A percentile compares a stretch with the other conserved stretches of the same genome.
Conservation (phyloP, 2,888 invertebrate species). For the Chesias legatella region DNA sequence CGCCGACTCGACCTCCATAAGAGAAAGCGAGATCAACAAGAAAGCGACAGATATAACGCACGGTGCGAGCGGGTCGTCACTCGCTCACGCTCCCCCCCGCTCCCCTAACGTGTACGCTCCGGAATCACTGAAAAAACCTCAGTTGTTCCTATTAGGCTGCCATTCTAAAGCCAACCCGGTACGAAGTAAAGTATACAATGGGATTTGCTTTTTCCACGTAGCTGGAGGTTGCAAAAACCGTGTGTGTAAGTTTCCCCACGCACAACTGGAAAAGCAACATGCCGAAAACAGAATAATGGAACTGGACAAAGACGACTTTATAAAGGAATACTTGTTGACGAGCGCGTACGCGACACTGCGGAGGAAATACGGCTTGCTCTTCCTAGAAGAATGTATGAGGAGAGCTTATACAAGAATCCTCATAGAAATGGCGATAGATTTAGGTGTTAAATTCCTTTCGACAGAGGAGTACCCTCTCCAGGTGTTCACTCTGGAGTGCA, state of each 20-base stretch:
- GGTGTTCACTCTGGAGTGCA: slow-evolving; percentile 40
- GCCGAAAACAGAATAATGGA: slow-evolving; percentile 28
- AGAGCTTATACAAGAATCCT: slow-evolving; percentile 46
- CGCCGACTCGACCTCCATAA: slow-evolving; percentile 24
- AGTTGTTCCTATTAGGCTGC: not conserved
- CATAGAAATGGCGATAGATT: slow-evolving; percentile 54
- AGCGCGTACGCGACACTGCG: slow-evolving; percentile 33
- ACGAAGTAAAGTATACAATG: slow-evolving; percentile 39
- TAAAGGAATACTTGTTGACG: slow-evolving; percentile 49
- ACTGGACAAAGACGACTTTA: slow-evolving; percentile 39
- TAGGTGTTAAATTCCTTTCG: slow-evolving; percentile 25
- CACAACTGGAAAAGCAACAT: slow-evolving; percentile 11
- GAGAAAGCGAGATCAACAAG: not conserved
- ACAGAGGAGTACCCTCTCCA: slow-evolving; percentile 31
- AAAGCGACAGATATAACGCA: not conserved
- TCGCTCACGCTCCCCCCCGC: not conserved
- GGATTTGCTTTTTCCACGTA: slow-evolving; percentile 51
- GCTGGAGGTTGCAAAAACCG: slow-evolving; percentile 39
- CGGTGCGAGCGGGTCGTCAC: no score
- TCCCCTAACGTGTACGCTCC: no score
- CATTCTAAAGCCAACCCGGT: slow-evolving; percentile 8
- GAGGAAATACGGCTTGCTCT: slow-evolving; percentile 41
- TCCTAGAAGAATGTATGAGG: slow-evolving; percentile 43
- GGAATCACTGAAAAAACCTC: not conserved
- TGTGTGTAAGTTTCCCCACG: slow-evolving; percentile 45